These are phyloP conservation scores for Bucorvus abyssinicus DNA, from an alignment of 2,797 vertebrate species.

Conservation along the genomic window DNA sequence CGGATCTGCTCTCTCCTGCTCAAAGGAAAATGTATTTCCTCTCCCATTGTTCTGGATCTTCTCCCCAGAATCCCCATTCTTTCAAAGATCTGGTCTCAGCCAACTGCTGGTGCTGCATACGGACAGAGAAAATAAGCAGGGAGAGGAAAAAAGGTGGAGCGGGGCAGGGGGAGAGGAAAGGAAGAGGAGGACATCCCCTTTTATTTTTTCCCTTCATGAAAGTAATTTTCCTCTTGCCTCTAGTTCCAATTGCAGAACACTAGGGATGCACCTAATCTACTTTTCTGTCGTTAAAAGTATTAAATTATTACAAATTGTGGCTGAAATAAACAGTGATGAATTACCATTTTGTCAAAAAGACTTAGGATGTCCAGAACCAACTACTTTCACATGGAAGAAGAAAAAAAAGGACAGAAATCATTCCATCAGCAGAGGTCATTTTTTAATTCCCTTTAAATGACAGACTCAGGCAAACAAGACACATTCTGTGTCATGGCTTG, in stretches of 20 bases:
- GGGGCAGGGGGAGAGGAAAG: background rate
- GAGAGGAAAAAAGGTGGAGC: background rate
- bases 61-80: background rate
- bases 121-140: background rate
- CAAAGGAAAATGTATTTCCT: background rate
- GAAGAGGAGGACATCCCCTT: background rate
- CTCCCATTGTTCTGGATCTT: background rate
- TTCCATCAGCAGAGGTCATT: background rate
- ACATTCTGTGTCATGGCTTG: background rate
- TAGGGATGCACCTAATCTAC: background rate
- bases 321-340: background rate
- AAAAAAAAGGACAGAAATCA: background rate
- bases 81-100: background rate
- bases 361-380: background rate
- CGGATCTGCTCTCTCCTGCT: background rate
- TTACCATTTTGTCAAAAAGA: background rate
- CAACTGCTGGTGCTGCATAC: background rate
- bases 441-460: background rate
- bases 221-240: background rate
- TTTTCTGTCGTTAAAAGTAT: background rate
- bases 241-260: background rate
- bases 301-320: background rate
- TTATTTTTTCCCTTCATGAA: background rate
- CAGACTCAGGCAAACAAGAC: background rate
- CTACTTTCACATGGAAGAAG: background rate